Percentiles rank a stretch among this genome's conserved stretches.
These are phyloP conservation scores for Drosophila picticornis DNA, from an alignment of 2,888 invertebrate species.

Conservation along the genomic window DNA sequence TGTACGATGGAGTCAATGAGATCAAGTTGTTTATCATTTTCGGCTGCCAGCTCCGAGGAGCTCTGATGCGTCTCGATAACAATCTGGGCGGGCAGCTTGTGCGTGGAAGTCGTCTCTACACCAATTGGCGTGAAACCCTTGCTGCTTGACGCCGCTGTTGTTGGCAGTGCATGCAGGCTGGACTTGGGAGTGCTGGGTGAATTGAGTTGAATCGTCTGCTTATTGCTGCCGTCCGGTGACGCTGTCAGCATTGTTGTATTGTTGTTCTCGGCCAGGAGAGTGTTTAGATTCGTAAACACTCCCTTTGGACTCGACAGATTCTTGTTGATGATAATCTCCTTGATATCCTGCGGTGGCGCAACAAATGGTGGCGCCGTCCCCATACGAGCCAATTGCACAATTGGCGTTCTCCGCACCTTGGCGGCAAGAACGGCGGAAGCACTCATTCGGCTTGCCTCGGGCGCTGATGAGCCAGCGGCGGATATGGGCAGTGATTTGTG, in stretches of 20 bases:
- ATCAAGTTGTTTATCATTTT: constrained; percentile 85
- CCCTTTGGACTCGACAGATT: constrained; percentile 69
- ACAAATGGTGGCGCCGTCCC: constrained; percentile 23
- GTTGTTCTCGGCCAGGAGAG: constrained; percentile 58
- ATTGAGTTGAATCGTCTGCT: constrained; percentile 25
- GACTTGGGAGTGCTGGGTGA: constrained; percentile 58
- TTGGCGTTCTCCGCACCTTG: constrained; percentile 63
- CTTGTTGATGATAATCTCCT: constrained; percentile 83
- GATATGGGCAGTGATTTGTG: constrained; percentile 44
- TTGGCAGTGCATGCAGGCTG: constrained; percentile 15
- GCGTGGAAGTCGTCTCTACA: constrained; percentile 80
- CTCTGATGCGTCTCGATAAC: constrained; percentile 85
- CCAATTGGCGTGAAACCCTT: constrained; percentile 84
- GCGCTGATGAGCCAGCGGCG: not conserved
- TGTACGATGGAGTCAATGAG: constrained; percentile 85
- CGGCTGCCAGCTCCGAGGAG: constrained; percentile 83
- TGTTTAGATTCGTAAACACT: constrained; percentile 70
- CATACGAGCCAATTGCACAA: constrained; percentile 60
- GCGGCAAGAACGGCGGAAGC: constrained; percentile 24
- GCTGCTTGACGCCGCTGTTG: constrained; percentile 51
- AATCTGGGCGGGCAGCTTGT: constrained; percentile 84
- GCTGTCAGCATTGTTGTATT: constrained; percentile 31
- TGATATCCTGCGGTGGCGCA: constrained; percentile 71
- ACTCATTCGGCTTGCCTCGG: constrained; percentile 43
- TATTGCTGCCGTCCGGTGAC: constrained; percentile 16